Evolutionary conservation across 2,113 vertebrate species (phyloP).

Genomic region (Lamprotornis superbus): DNA sequence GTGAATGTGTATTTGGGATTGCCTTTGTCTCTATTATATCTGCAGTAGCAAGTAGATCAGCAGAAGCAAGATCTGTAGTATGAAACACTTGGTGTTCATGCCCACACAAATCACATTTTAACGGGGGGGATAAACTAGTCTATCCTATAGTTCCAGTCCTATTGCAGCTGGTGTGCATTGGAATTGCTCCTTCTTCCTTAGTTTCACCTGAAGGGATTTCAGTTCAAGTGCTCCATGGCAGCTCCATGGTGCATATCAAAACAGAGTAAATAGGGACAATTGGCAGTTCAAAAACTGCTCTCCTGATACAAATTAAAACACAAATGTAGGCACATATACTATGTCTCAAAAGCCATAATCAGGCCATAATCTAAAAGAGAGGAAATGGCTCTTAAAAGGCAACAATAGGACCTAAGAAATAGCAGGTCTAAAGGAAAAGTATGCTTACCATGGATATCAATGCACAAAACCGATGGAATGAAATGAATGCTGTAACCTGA

Average conservation of each 20-base stretch:
- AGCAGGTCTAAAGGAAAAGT: not conserved
- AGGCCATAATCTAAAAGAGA: not conserved
- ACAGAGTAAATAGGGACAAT: not conserved
- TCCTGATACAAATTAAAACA: not conserved
- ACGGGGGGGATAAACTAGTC: fast-evolving
- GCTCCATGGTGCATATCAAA: not conserved
- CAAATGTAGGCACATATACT: not conserved
- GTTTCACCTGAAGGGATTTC: not conserved
- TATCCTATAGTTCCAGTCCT: not conserved
- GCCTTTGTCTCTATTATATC: not conserved
- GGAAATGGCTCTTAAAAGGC: not conserved
- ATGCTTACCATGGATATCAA: not conserved
- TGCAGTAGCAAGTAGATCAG: not conserved
- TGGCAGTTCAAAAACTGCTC: not conserved
- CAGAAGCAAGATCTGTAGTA: not conserved
- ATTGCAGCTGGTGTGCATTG: not conserved
- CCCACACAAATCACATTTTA: not conserved
- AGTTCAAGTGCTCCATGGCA: not conserved
- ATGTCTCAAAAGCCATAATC: not conserved
- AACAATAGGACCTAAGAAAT: not conserved
- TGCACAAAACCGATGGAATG: not conserved
- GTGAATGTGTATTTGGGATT: not conserved
- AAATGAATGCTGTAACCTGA: not conserved
- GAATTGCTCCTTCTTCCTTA: not conserved
- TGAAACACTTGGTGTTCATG: not conserved